These are phyloP conservation scores for Rissa tridactyla DNA, from an alignment of 2,113 vertebrate genomes.

Conservation along the genomic window DNA sequence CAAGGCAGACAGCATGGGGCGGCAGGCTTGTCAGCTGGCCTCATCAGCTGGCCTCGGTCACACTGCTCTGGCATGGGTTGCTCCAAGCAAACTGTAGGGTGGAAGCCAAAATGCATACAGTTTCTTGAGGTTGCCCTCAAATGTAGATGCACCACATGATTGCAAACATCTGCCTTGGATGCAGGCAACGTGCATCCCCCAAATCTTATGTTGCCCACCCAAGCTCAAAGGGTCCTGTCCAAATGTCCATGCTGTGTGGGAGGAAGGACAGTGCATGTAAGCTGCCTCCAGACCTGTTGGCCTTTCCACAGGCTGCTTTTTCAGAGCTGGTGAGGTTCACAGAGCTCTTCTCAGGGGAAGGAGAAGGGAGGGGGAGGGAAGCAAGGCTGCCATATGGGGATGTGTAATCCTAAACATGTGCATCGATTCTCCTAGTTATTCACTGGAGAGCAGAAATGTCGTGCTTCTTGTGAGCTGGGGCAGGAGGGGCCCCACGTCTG, in stretches of 20 bases:
- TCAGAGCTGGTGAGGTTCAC: not conserved
- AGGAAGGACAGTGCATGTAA: not conserved
- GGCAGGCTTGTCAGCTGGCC: not conserved
- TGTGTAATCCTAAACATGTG: constrained; percentile 42
- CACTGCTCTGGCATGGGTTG: not conserved
- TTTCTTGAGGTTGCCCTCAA: not conserved
- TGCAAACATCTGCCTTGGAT: not conserved
- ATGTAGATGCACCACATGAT: not conserved
- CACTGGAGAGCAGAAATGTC: not conserved
- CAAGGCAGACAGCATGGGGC: not conserved
- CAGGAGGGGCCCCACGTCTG: not conserved
- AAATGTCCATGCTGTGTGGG: fast-evolving
- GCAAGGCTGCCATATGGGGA: not conserved
- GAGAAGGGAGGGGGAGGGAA: not conserved
- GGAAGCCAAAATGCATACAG: not conserved
- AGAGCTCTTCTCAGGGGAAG: not conserved
- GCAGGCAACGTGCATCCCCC: not conserved
- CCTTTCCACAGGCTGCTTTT: not conserved
- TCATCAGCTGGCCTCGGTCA: not conserved
- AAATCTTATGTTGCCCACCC: not conserved
- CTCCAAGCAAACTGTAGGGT: not conserved
- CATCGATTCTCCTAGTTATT: not conserved
- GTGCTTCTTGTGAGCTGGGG: not conserved
- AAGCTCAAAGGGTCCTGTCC: not conserved
- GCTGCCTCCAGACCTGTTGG: not conserved